phyloP scores from a whole-genome alignment of 2,888 invertebrate species.

The Caenorhabditis virilis region DNA sequence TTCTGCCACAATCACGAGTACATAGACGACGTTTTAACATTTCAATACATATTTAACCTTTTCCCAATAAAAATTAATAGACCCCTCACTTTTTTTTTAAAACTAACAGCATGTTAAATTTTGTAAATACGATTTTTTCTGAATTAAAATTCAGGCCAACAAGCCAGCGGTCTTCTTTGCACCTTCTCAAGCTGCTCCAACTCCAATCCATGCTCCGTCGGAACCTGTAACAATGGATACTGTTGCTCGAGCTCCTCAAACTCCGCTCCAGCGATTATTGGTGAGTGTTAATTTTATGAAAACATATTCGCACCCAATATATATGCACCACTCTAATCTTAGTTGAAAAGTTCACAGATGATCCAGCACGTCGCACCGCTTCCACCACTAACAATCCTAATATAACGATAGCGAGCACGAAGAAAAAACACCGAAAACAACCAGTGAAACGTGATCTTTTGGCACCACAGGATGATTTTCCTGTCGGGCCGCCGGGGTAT shows the following conservation, averaged over 20 bases:
- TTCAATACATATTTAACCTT: no score
- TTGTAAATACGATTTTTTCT: background rate
- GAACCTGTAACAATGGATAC: conserved; percentile 68
- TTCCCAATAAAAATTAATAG: background rate
- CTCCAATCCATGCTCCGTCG: conserved; percentile 61
- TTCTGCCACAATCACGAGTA: no score
- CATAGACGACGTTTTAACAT: no score
- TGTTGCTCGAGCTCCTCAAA: conserved; percentile 57
- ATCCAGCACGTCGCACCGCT: conserved; percentile 7
- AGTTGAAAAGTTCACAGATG: background rate
- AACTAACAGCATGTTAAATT: background rate
- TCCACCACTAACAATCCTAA: conserved; percentile 7
- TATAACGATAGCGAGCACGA: conserved; percentile 8
- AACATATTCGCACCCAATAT: conserved; percentile 6
- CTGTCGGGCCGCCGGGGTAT: conserved; percentile 58
- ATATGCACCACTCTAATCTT: background rate
- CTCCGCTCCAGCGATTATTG: conserved; percentile 36
- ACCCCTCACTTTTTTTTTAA: background rate
- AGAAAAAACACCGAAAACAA: no score
- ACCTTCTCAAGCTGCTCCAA: conserved; percentile 65
- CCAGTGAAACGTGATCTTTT: no score
- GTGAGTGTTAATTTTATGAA: conserved; percentile 43
- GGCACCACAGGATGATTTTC: no score
- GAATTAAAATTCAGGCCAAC: conserved; percentile 23
- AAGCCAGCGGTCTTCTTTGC: conserved; percentile 60